Percentiles rank a stretch among this genome's conserved stretches.
phyloP scores from a whole-genome alignment of 2,888 invertebrate species.

The Glaucopsyche alexis region DNA sequence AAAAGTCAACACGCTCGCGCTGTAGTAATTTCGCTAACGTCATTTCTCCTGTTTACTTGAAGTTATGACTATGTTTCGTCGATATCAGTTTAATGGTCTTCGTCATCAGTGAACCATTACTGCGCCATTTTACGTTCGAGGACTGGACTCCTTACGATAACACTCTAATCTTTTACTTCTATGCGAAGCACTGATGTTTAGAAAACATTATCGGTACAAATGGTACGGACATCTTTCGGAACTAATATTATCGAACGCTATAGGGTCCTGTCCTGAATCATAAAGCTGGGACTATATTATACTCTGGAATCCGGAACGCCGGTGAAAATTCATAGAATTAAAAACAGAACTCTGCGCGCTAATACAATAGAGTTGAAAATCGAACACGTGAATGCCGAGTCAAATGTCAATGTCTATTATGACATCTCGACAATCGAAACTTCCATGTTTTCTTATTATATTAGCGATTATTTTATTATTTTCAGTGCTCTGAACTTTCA shows the following conservation, averaged over 20 bases:
- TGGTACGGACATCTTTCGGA: background rate
- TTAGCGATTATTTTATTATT: too few species aligned
- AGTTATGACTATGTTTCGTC: conserved; percentile 1
- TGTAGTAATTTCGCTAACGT: background rate
- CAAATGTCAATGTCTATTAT: too few species aligned
- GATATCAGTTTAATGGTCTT: conserved; percentile 14
- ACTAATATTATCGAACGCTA: background rate
- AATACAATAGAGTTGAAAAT: too few species aligned
- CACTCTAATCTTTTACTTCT: background rate
- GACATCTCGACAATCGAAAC: too few species aligned
- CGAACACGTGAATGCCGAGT: too few species aligned
- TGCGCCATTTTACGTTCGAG: conserved; percentile 13
- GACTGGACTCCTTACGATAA: conserved; percentile 5
- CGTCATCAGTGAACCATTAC: conserved; percentile 18
- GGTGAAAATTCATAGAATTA: too few species aligned
- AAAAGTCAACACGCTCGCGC: background rate
- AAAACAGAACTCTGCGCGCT: too few species aligned
- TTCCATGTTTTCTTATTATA: too few species aligned
- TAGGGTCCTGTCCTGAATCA: too few species aligned
- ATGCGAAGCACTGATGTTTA: background rate
- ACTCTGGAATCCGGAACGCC: too few species aligned
- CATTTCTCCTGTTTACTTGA: background rate
- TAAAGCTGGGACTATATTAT: too few species aligned
- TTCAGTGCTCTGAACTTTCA: too few species aligned
- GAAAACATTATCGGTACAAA: background rate